Base-by-base conservation (phyloP, 2,797 vertebrate species). In the Sitta carolinensis region DNA sequence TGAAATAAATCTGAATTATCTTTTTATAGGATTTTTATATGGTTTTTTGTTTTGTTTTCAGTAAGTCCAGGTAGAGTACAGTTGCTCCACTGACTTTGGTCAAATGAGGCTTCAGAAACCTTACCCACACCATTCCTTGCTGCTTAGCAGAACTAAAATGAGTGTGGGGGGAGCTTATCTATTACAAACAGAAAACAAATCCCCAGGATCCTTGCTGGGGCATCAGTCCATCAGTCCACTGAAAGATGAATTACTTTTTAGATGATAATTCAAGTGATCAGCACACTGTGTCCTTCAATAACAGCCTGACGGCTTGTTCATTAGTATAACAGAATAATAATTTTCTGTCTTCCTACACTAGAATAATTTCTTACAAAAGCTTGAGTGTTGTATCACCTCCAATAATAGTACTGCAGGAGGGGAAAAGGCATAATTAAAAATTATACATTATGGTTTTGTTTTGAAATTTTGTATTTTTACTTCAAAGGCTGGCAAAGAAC, bases 151-250 rank as follows among this genome's bases (percentile, higher is more conserved):
- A 90, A 63, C 18, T 40, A 20, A 40, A 62, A 40, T 36, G 38
- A 72, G 14, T 18, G 13, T 23, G 16, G 3, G 5, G 7, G 8
- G 2, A 42, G 18, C 10, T 57, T 72, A 27, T 20, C 10, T 78
- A 22, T 51, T 36, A 21, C 40, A n/a, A 81, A 36, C 7, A 63
- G 8, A 14, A 23, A 38, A 27, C 26, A 23, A 21, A 32, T 2
- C 0, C 1, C 0, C 11, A 32, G 8, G 29, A 25, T 16, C n/a
- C 7, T 78, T 62, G 23, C 30, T 55, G 38, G 13, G 11, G 15
- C 9, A 74, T 74, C 45, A 77, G 30, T 52, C 38, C 10, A 62
- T 73, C 55, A 76, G 26, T 50, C 34, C 40, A 73, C n/a, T 77
- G 47, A 85, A 85, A 85, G 38, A 34, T 57, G 2, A 70, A 54